A percentile compares a stretch with the other conserved stretches of the same genome.
These are phyloP conservation scores for Cyprinodon tularosa DNA, from an alignment of 2,113 vertebrate genomes.

Conservation along the genomic window DNA sequence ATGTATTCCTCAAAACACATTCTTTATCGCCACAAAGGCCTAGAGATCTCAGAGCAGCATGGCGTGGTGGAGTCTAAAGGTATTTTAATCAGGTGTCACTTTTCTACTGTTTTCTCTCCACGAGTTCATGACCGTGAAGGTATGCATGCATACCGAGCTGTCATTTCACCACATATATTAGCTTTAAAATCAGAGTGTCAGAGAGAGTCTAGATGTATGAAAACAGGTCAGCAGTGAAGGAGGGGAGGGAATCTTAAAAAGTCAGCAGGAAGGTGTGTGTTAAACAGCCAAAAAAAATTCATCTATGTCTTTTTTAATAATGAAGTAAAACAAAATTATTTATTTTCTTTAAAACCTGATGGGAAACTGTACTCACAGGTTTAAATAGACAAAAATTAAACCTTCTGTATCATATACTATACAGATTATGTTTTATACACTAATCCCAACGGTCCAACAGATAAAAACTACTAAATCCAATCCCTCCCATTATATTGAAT, in stretches of 20 bases:
- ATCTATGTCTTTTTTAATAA: background rate
- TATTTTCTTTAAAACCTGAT: background rate
- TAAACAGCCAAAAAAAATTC: background rate
- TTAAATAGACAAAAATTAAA: background rate
- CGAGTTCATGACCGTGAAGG: constrained; percentile 26
- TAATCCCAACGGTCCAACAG: background rate
- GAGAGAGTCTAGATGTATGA: background rate
- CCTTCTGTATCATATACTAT: no score
- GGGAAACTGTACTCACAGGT: background rate
- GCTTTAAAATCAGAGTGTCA: background rate
- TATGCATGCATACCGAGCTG: constrained; percentile 29
- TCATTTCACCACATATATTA: constrained; percentile 17
- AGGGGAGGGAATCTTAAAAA: constrained; percentile 11
- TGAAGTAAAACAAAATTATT: background rate
- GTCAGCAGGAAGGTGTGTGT: background rate
- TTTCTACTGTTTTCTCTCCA: constrained; percentile 28
- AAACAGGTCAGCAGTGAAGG: background rate
- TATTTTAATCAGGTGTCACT: constrained; percentile 29
- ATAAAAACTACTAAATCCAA: background rate
- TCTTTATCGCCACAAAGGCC: constrained; percentile 14
- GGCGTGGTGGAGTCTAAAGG: constrained; percentile 2
- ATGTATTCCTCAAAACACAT: constrained; percentile 34
- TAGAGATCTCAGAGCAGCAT: constrained; percentile 2
- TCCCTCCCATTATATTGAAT: background rate
- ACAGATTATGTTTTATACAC: background rate